phyloP scores from a whole-genome alignment of 2,797 vertebrate genomes.

The Sus cebifrons region DNA sequence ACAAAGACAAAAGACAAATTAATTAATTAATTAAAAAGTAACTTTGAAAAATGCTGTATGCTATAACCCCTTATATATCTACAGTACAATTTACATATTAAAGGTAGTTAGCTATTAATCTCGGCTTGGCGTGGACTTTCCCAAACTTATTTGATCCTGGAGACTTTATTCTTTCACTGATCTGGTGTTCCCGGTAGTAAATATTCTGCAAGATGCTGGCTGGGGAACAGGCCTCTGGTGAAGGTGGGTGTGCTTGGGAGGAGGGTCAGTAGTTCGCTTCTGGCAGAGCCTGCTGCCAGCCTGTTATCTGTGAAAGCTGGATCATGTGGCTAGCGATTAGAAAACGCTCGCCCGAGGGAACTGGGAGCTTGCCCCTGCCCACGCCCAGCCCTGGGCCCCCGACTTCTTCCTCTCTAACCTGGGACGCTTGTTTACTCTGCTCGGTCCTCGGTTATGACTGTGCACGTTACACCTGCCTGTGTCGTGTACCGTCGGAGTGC shows the following conservation, averaged over 20 bases:
- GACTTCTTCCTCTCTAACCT: background rate
- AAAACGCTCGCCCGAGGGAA: background rate
- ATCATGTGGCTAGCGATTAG: background rate
- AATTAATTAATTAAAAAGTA: background rate
- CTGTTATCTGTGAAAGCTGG: conserved; percentile 12
- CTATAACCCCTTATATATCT: background rate
- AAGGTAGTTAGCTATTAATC: conserved; percentile 2
- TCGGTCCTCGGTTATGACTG: background rate
- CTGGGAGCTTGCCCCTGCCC: background rate
- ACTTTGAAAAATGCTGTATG: background rate
- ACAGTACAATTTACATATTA: background rate
- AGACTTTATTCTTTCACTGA: background rate
- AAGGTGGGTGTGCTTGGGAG: background rate
- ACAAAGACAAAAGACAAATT: no score
- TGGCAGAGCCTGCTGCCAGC: background rate
- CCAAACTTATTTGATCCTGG: background rate
- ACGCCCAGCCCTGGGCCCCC: background rate
- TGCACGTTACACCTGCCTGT: background rate
- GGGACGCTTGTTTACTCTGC: background rate
- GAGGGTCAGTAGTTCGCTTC: background rate
- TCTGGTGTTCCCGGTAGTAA: background rate
- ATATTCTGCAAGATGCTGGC: background rate
- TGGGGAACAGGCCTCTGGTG: background rate
- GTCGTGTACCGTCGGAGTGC: background rate
- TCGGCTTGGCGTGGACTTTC: conserved; percentile 3